Evolutionary conservation across 2,888 invertebrate genomes (phyloP).

Genomic region (Hypomecis atomaria): DNA sequence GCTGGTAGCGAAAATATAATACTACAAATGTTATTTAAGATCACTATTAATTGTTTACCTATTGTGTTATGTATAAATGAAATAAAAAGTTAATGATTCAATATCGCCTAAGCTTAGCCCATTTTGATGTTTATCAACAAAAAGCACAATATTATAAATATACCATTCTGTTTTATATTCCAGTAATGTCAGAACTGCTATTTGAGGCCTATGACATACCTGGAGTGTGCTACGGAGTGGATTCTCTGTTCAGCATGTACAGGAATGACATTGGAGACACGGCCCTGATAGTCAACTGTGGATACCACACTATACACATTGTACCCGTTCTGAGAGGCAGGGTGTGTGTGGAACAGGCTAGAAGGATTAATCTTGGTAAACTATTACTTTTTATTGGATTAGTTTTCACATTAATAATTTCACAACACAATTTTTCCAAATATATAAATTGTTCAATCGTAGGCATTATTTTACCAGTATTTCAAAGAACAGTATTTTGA

Average conservation of each 20-base stretch:
- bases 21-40: too few relatives aligned
- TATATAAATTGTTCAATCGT: too few relatives aligned
- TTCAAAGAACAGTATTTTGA: too few relatives aligned
- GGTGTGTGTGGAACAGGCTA: slow-evolving; percentile 88
- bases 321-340: slow-evolving; percentile 91
- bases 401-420: too few relatives aligned
- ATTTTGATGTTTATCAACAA: too few relatives aligned
- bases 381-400: background rate
- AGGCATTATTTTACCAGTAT: too few relatives aligned
- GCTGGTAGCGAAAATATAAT: too few relatives aligned
- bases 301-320: slow-evolving; percentile 95
- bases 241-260: slow-evolving; percentile 90
- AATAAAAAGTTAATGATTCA: too few relatives aligned
- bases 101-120: too few relatives aligned
- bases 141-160: background rate
- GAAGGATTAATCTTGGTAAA: slow-evolving; percentile 92
- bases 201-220: slow-evolving; percentile 97
- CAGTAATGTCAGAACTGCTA: slow-evolving; percentile 96
- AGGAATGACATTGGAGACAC: slow-evolving; percentile 86
- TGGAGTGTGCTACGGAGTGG: slow-evolving; percentile 93
- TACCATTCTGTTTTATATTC: slow-evolving; percentile 45
- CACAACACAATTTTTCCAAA: too few relatives aligned
- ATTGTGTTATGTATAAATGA: too few relatives aligned
- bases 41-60: too few relatives aligned
- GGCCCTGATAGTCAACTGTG: slow-evolving; percentile 92